phyloP scores from a whole-genome alignment of 2,797 vertebrate species.

The Distichodus sexfasciatus region DNA sequence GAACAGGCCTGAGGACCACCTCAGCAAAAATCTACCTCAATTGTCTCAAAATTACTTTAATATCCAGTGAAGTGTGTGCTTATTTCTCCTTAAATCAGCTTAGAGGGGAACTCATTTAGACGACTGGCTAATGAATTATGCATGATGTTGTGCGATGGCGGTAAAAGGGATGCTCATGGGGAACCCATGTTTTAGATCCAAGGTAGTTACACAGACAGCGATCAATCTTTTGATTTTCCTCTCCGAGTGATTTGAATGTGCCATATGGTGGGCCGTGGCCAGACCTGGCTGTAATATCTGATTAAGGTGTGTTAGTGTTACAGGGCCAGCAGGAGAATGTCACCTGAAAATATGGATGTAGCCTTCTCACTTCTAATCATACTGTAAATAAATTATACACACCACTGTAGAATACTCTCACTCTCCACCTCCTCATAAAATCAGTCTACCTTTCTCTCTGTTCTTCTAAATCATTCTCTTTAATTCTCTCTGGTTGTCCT shows the following conservation, averaged over 20 bases:
- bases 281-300: conserved; percentile 28
- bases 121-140: conserved; percentile 38
- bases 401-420: neutral
- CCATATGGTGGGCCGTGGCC: neutral
- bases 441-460: too few species aligned
- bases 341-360: neutral
- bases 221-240: conserved; percentile 34
- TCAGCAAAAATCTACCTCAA: conserved; percentile 20
- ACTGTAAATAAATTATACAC: conserved; percentile 11
- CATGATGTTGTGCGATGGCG: conserved; percentile 22
- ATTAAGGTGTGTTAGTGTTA: neutral
- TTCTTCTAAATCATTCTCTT: neutral
- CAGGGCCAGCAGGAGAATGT: neutral
- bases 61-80: conserved; percentile 13
- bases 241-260: neutral
- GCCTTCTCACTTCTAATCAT: neutral
- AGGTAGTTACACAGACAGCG: conserved; percentile 22
- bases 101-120: conserved; percentile 18
- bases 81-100: conserved; percentile 30
- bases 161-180: conserved; percentile 5
- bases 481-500: neutral
- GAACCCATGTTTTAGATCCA: conserved; percentile 19
- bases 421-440: too few species aligned
- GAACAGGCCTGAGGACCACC: conserved; percentile 1
- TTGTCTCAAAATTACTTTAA: conserved; percentile 32